Conservation (phyloP, 1,140 invertebrate genomes). For the Brachionus asplanchnoidis region DNA sequence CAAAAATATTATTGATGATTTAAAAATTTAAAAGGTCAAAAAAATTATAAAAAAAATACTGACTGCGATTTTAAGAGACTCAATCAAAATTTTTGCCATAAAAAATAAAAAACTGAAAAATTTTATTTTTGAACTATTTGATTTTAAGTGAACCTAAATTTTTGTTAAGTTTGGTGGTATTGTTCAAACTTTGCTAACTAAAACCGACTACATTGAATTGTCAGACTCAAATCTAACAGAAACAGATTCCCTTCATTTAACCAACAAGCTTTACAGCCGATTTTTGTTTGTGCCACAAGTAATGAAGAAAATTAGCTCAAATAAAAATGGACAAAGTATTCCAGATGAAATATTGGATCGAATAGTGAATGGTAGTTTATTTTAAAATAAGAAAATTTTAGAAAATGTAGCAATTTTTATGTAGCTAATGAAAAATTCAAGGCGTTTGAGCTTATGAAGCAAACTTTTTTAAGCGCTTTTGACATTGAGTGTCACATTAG, state of each 20-base stretch:
- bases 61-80: too few species aligned
- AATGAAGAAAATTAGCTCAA: slow-evolving; percentile 17
- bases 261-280: background rate
- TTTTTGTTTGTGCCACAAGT: slow-evolving; percentile 4
- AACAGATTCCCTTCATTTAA: slow-evolving; percentile 13
- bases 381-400: background rate
- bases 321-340: slow-evolving; percentile 8
- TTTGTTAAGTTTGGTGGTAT: slow-evolving; percentile 5
- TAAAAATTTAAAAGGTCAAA: too few species aligned
- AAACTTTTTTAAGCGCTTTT: slow-evolving; percentile 39
- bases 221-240: background rate
- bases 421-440: slow-evolving; percentile 4
- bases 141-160: too few species aligned
- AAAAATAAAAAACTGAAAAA: background rate
- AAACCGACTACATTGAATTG: slow-evolving; percentile 14
- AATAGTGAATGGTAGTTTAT: background rate
- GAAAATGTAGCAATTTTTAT: background rate
- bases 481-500: slow-evolving; percentile 49
- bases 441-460: slow-evolving; percentile 7
- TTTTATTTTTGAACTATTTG: background rate
- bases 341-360: background rate
- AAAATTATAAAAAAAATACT: too few species aligned
- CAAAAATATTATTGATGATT: too few species aligned
- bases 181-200: slow-evolving; percentile 17
- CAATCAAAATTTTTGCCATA: too few species aligned